Percentiles rank a stretch among this genome's conserved stretches.
phyloP scores from a whole-genome alignment of 2,888 invertebrate genomes.

The Pyrgus malvae region DNA sequence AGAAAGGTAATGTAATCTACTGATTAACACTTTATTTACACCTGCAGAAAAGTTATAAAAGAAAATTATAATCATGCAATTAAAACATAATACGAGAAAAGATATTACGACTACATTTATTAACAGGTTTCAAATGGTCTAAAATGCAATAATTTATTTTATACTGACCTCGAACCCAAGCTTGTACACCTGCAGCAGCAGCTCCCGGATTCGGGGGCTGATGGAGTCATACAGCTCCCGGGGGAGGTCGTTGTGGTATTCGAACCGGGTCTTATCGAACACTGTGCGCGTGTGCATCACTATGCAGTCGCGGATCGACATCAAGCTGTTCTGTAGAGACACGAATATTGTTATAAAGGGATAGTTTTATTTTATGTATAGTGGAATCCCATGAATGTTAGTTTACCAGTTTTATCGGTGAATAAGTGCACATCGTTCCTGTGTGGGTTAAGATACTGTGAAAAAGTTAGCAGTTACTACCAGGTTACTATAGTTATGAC shows the following conservation, averaged over 20 bases:
- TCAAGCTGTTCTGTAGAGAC: conserved; percentile 52
- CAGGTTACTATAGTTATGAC: too few species aligned
- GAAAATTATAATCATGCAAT: too few species aligned
- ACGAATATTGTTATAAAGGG: neutral
- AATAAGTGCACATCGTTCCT: too few species aligned
- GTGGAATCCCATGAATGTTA: too few species aligned
- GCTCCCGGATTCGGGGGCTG: conserved; percentile 55
- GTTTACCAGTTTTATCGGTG: too few species aligned
- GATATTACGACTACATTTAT: too few species aligned
- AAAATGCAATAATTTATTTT: neutral
- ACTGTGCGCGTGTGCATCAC: conserved; percentile 53
- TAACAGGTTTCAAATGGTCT: neutral
- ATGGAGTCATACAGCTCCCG: conserved; percentile 45
- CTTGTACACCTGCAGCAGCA: conserved; percentile 91
- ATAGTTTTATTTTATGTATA: too few species aligned
- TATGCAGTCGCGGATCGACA: conserved; percentile 61
- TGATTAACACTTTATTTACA: too few species aligned
- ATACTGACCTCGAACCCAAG: conserved; percentile 91
- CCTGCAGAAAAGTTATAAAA: too few species aligned
- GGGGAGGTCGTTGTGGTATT: conserved; percentile 17
- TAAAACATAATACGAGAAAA: neutral
- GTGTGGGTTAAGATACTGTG: too few species aligned
- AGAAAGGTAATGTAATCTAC: too few species aligned
- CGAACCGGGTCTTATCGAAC: conserved; percentile 46
- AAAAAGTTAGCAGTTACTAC: too few species aligned